Base-by-base conservation (phyloP, 2,888 invertebrate genomes). In the Apomyelois bistriatella region DNA sequence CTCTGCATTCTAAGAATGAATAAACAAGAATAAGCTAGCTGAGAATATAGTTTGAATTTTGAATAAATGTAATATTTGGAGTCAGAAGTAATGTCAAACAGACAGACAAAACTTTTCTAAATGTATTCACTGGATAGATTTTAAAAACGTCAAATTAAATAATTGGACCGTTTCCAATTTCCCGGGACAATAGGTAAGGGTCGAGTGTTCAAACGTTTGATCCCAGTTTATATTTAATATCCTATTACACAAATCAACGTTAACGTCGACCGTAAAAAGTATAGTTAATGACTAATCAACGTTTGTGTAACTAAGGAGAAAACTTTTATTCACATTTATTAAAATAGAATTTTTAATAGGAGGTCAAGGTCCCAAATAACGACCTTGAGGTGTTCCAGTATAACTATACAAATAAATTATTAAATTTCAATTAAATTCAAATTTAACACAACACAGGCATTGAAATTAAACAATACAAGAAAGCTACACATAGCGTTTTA, bases 81-180 rank as follows among this genome's bases (percentile, higher is more conserved):
- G 22, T 22, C 22, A 5, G 22, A 22, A 22, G 5, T 22, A 22
- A 22, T 3, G 32, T 6, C 32, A 32, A 10, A 32, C 2, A 1
- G 7, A 32, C 3, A 32, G 32, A 10, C 8, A 16, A 32, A 46
- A 32, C 32, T 46, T 43, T 46, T 32, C 10, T 13, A 32, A 51
- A 35, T 36, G 12, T 17, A 17, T 35, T 32, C 17, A 30, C 12
- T 15, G 35, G 15, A 36, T 43, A 9, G 16, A 32, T 16, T 32
- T 17, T 52, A 43, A 37, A 16, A 32, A 41, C 13, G 36, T 13
- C 28, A 56, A 55, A 60, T 56, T 70, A 74, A 76, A 73, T 64
- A 64, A 83, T 85, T 85, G 84, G 79, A 55, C 54, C 58, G 54
- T 55, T 81, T 85, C 85, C 85, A 85, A 80, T 76, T 64, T 74